Conservation (phyloP, 2,797 vertebrate genomes). For the Siniperca obscura region DNA sequence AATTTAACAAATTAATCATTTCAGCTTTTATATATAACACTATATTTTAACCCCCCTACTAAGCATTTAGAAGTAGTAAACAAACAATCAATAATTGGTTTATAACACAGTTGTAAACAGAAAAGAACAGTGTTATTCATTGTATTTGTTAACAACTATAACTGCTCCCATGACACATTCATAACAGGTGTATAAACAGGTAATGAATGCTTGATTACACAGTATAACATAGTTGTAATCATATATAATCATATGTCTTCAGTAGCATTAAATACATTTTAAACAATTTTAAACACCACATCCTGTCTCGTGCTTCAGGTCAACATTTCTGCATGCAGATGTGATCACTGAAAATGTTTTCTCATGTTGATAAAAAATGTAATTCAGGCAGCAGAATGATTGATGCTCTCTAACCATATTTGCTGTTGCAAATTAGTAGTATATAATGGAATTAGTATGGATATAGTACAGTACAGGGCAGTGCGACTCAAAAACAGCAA, state of each 20-base stretch:
- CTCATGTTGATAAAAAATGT: not conserved
- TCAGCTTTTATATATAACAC: not conserved
- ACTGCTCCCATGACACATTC: no score
- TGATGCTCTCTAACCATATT: no score
- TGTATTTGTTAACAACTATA: not conserved
- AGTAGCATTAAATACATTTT: no score
- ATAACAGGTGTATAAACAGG: no score
- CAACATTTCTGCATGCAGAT: not conserved
- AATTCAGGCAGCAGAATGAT: not conserved
- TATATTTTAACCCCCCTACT: not conserved
- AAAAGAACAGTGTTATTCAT: no score
- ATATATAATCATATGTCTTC: no score
- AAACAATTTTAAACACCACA: not conserved
- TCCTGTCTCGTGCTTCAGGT: not conserved
- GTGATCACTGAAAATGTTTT: not conserved
- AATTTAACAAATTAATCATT: not conserved
- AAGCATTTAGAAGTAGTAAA: no score
- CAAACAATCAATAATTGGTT: no score
- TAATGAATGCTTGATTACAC: no score
- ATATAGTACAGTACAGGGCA: not conserved
- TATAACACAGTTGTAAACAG: no score
- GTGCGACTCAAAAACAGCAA: not conserved
- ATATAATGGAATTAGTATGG: not conserved
- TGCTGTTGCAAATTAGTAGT: not conserved
- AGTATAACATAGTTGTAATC: no score